Percentiles rank a stretch among this genome's conserved stretches.
Conservation (phyloP, 2,113 vertebrate species). For the Corythornis cristatus region DNA sequence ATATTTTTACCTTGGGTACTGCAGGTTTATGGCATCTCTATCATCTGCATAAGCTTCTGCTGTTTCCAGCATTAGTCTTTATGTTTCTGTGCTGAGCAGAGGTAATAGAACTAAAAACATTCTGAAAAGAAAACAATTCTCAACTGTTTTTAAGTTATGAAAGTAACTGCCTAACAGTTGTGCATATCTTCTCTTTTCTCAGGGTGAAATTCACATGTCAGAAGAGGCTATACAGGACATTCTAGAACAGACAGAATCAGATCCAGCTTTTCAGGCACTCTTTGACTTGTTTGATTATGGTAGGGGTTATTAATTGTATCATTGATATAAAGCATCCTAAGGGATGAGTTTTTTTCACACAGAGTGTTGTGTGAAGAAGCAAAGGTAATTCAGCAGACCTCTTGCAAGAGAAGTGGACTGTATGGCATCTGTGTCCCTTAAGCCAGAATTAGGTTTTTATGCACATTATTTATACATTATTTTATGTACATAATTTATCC, state of each 20-base stretch:
- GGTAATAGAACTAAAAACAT: not conserved
- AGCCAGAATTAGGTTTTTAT: not conserved
- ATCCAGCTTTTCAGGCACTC: slow-evolving; percentile 96
- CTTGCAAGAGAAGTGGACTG: not conserved
- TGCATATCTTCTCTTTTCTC: not conserved
- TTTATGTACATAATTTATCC: not conserved
- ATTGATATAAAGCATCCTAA: not conserved
- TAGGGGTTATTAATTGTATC: slow-evolving; percentile 59
- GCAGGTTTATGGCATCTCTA: not conserved
- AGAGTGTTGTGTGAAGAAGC: not conserved
- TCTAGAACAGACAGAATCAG: slow-evolving; percentile 94
- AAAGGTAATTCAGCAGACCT: not conserved
- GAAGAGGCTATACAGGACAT: slow-evolving; percentile 98
- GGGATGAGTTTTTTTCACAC: not conserved
- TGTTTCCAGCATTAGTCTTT: not conserved
- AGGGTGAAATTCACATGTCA: slow-evolving; percentile 98
- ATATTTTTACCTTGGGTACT: not conserved
- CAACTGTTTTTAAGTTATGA: not conserved
- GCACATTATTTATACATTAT: not conserved
- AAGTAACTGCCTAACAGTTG: not conserved
- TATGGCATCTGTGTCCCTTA: not conserved
- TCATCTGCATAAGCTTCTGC: not conserved
- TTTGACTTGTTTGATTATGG: slow-evolving; percentile 96
- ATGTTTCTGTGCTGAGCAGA: not conserved
- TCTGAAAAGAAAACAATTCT: not conserved